Evolutionary conservation across 2,797 vertebrate species (phyloP).

Genomic region (Natrix natrix): DNA sequence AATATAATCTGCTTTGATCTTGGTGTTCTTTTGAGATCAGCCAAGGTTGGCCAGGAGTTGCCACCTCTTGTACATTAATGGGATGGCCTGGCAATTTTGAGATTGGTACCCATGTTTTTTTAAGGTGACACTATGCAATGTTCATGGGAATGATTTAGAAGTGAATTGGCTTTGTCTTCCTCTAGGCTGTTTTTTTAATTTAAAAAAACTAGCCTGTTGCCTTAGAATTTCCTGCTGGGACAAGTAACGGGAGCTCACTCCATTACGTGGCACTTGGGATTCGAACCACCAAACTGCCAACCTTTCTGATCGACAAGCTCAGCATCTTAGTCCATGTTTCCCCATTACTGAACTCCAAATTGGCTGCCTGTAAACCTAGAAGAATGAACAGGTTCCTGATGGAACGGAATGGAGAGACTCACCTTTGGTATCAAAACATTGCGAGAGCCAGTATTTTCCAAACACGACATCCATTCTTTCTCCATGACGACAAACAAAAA

Average conservation of each 20-base stretch:
- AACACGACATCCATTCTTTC: slow-evolving; percentile 99
- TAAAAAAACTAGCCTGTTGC: not conserved
- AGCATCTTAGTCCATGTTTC: no score
- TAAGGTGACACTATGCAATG: not conserved
- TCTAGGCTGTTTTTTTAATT: not conserved
- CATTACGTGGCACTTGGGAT: no score
- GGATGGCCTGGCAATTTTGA: not conserved
- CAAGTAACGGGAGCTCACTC: no score
- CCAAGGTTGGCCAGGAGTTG: not conserved
- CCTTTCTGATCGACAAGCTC: no score
- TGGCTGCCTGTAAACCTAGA: accelerated
- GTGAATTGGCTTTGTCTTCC: not conserved
- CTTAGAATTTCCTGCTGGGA: not conserved
- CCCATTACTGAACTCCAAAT: not conserved
- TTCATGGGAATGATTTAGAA: not conserved
- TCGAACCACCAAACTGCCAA: no score
- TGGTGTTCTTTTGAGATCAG: not conserved
- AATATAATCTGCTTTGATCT: not conserved
- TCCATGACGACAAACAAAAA: slow-evolving; percentile 96
- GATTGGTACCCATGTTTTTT: not conserved
- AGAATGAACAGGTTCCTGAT: accelerated
- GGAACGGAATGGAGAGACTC: slow-evolving; percentile 24
- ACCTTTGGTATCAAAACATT: slow-evolving; percentile 99
- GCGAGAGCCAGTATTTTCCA: slow-evolving; percentile 95
- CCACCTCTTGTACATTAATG: not conserved